Evolutionary conservation across 2,888 invertebrate species (phyloP), one percentile per base, ranked within the genome.

Genomic region (Ligdia adustata): DNA sequence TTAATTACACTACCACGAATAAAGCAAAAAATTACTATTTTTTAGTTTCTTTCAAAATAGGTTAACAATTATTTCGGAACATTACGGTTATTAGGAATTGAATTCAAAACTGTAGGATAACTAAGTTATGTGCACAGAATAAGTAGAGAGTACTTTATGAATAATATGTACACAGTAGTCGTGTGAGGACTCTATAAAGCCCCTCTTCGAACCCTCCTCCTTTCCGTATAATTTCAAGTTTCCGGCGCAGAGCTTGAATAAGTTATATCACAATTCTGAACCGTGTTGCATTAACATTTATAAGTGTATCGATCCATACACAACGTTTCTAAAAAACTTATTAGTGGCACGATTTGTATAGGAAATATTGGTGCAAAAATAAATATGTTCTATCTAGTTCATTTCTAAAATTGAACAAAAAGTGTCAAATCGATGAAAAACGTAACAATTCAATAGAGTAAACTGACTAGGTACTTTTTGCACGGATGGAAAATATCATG

Each of bases 151-250:
- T 22, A 24, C 12, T 42, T 41, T 49, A 42, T 42, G 33, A 42
- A 49, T 43, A 43, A 49, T 32, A 50, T 43, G 22, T 18, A 56
- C 58, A 54, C 51, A 57, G 47, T 51, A 50, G 37, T 27, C 34
- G 26, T 32, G 16, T 37, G 33, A 32, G 32, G 33, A 38, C 44
- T 50, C 40, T 43, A 45, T 35, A 46, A 43, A 43, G 41, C 37
- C 40, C 29, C 48, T 53, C 58, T 41, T 54, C 64, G 69, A 74
- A 69, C 82, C 85, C 83, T 77, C 71, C 66, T 75, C 78, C 75
- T 79, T 75, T 72, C 65, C 60, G 67, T 80, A 82, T 81, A 82
- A 86, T 82, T 80, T 74, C 76, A 74, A 72, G 73, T 82, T 77
- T 80, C 80, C 80, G 74, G 53, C 44, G 35, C 42, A 50, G 64